Base-by-base conservation (phyloP, 2,113 vertebrate species). In the Alectura lathami region DNA sequence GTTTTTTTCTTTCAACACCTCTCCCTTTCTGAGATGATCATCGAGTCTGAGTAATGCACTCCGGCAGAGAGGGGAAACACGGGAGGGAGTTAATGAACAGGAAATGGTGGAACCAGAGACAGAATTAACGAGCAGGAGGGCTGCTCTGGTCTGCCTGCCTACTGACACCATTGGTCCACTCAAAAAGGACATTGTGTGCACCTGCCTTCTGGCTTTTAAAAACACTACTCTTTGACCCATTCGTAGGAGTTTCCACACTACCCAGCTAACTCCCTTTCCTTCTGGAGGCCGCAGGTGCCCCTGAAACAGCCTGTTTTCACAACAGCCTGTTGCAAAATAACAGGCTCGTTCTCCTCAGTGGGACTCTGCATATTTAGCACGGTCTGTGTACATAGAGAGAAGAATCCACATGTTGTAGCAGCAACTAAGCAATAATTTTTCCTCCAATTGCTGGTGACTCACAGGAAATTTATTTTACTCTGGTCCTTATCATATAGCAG, bases 171-270 rank as follows among this genome's bases (percentile, higher is more conserved):
- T 51, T 88, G 0, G 0, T 56, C 57, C 57, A 72, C 75, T 91
- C 83, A 93, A 91, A 93, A 94, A 91, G 67, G 83, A 92, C 84
- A 84, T 88, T 93, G 91, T 94, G 70, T 51, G 69, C 94, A 97
- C 94, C 92, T 96, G 93, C 79, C n/a, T 92, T 91, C 91, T 92
- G 68, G 80, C 56, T 96, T 89, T 83, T 92, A 93, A 85, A 68
- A 94, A 16, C 48, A 29, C 38, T 8, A 69, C 72, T 62, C 47
- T 89, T 78, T 69, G 48, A 94, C 38, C 42, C n/a, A 8, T 83
- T 94, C 79, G 66, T 42, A 88, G 68, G 56, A 88, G 48, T 93
- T 97, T 87, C 85, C 92, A 84, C 53, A 5, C 17, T 64, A 75
- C 27, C 30, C 48, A 66, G 29, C 17, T 94, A 83, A 80, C 47